Percentiles rank a stretch among this genome's conserved stretches.
These are phyloP conservation scores for Leptobrachium ailaonicum DNA, from an alignment of 2,113 vertebrate species.

Conservation along the genomic window DNA sequence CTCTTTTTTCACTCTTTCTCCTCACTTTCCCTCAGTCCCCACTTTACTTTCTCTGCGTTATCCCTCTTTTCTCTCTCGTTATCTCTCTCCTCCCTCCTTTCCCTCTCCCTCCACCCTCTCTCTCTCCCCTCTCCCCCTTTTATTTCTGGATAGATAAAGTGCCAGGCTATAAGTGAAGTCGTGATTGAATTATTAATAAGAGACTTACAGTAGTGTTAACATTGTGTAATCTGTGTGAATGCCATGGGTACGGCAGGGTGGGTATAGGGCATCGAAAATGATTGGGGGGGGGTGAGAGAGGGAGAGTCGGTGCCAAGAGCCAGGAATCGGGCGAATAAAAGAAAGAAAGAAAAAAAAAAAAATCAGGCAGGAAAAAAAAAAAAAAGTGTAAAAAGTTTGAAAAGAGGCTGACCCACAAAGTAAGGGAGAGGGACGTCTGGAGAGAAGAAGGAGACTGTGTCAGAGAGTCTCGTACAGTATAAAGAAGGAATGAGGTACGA, in stretches of 20 bases:
- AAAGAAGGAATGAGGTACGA: background rate
- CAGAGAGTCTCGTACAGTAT: background rate
- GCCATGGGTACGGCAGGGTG: constrained; percentile 32
- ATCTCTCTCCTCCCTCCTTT: background rate
- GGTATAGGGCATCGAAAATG: constrained; percentile 15
- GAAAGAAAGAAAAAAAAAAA: constrained; percentile 10
- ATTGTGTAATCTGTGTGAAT: constrained; percentile 41
- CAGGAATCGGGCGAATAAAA: constrained; percentile 30
- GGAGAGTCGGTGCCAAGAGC: constrained; percentile 21
- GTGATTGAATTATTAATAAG: constrained; percentile 50
- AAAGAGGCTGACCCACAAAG: constrained; percentile 2
- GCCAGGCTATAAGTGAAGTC: constrained; percentile 46
- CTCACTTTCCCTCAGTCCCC: background rate
- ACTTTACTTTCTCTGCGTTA: background rate
- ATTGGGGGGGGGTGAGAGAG: background rate
- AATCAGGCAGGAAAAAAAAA: background rate
- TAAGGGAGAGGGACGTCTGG: background rate
- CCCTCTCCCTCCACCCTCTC: background rate
- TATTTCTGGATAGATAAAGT: constrained; percentile 9
- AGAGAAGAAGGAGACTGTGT: constrained; percentile 3
- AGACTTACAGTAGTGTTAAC: constrained; percentile 47
- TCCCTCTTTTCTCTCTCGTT: background rate
- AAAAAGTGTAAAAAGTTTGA: background rate
- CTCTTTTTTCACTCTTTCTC: constrained; percentile 11
- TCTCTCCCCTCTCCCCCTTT: background rate